Evolutionary conservation across 1,140 invertebrate species (phyloP).

Genomic region (Anastrepha ludens): DNA sequence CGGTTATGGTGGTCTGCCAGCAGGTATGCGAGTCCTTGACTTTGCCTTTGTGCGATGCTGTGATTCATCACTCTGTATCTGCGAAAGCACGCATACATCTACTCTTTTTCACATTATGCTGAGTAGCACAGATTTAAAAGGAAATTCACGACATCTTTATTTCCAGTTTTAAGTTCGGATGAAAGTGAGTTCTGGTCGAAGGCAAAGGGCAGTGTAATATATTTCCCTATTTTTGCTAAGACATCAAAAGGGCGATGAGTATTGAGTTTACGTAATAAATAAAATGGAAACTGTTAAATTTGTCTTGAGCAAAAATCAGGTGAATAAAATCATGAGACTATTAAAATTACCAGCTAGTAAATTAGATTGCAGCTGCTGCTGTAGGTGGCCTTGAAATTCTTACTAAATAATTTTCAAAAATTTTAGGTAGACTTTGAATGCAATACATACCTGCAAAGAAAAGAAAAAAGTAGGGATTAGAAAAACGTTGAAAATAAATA

Average conservation of each 20-base stretch:
- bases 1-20: background rate
- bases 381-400: too few relatives aligned
- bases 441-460: slow-evolving; percentile 39
- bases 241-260: background rate
- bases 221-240: background rate
- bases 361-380: too few relatives aligned
- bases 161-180: background rate
- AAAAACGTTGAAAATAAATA: background rate
- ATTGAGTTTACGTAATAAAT: background rate
- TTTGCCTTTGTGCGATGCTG: background rate
- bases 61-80: background rate
- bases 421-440: background rate
- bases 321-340: too few relatives aligned
- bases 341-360: too few relatives aligned
- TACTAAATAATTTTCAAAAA: too few relatives aligned
- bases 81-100: background rate
- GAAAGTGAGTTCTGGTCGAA: background rate
- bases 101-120: background rate
- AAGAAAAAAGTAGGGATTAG: background rate
- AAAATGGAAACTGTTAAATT: background rate
- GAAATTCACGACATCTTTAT: too few relatives aligned
- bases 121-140: background rate
- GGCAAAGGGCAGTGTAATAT: background rate
- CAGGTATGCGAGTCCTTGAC: background rate
- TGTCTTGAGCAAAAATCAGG: background rate